A percentile compares a stretch with the other conserved stretches of the same genome.
phyloP scores from a whole-genome alignment of 2,113 vertebrate species.

The Antigone vipio region DNA sequence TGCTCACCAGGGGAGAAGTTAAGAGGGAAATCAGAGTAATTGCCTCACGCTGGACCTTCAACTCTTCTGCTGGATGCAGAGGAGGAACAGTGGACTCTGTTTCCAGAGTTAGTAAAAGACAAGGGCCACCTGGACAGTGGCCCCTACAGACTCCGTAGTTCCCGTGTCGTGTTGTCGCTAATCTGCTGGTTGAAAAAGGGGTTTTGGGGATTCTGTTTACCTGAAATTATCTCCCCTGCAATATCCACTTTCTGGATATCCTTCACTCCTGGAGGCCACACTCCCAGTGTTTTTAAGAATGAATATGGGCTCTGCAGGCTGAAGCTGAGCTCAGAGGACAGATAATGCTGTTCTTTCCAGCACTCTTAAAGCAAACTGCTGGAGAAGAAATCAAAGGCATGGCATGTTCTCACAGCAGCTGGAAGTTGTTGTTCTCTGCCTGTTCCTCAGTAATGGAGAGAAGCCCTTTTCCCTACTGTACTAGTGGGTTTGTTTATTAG shows the following conservation, averaged over 20 bases:
- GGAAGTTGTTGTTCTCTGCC: neutral
- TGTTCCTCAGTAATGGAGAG: neutral
- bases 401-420: neutral
- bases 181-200: neutral
- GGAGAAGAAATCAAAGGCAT: neutral
- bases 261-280: neutral
- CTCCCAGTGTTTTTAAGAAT: neutral
- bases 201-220: neutral
- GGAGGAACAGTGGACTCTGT: neutral
- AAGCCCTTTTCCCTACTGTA: neutral
- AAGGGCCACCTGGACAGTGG: neutral
- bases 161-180: rapidly evolving
- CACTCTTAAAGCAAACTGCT: neutral
- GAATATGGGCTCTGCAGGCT: neutral
- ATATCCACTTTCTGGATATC: neutral
- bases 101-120: neutral
- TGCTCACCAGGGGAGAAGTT: neutral
- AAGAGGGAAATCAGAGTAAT: neutral
- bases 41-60: neutral
- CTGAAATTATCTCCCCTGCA: neutral
- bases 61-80: neutral
- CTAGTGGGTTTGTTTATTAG: neutral
- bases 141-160: neutral
- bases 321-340: neutral
- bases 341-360: neutral